Percentiles rank a stretch among this genome's conserved stretches.
Evolutionary conservation across 2,797 vertebrate genomes (phyloP).

Genomic region (Calcarius lapponicus): DNA sequence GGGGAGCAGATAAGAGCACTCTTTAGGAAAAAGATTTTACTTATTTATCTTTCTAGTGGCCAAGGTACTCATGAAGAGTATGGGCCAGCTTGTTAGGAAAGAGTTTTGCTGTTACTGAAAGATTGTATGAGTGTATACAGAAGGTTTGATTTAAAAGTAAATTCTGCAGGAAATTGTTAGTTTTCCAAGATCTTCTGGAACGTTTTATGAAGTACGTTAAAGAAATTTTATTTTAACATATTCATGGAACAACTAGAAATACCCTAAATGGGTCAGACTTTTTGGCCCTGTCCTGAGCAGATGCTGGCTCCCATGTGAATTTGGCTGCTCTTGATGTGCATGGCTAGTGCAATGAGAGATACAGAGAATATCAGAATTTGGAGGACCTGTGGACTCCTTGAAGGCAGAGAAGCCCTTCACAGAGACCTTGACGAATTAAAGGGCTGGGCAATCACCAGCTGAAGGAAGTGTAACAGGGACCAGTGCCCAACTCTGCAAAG

Average conservation of each 20-base stretch:
- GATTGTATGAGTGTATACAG: not conserved
- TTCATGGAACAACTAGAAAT: not conserved
- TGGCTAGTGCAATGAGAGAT: not conserved
- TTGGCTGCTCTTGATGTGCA: not conserved
- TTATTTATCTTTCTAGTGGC: not conserved
- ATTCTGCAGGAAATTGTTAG: not conserved
- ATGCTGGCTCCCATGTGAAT: not conserved
- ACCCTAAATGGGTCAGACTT: not conserved
- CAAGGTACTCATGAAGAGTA: not conserved
- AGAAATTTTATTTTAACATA: not conserved
- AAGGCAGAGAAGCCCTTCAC: not conserved
- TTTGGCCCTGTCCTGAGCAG: not conserved
- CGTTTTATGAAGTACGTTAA: not conserved
- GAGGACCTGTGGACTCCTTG: not conserved
- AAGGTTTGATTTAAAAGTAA: not conserved
- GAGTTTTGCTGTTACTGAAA: not conserved
- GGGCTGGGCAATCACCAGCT: not conserved
- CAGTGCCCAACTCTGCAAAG: accelerated
- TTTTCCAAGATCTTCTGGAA: not conserved
- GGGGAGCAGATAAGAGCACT: not conserved
- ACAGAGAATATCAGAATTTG: not conserved
- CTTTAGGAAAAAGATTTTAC: not conserved
- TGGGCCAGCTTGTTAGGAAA: not conserved
- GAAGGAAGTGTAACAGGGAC: not conserved
- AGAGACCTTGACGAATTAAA: not conserved